A percentile compares a stretch with the other conserved stretches of the same genome.
These are phyloP conservation scores for Ellobium chinense DNA, from an alignment of 2,888 invertebrate species.

Conservation along the genomic window DNA sequence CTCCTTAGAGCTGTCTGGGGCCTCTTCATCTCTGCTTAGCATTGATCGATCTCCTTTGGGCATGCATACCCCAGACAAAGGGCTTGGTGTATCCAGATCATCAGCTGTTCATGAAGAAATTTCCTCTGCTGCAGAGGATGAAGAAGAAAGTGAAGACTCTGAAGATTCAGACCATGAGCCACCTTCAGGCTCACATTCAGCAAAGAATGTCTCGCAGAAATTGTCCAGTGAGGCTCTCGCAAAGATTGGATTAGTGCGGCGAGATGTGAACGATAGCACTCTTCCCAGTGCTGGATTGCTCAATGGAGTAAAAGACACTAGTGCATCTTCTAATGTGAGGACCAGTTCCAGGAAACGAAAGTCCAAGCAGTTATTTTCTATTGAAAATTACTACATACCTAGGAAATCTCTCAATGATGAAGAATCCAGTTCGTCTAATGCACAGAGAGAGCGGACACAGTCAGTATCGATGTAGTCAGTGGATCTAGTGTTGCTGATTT, in stretches of 20 bases:
- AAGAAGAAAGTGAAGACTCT: background rate
- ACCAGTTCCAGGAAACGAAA: constrained; percentile 73
- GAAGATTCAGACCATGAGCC: background rate
- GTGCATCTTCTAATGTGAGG: constrained; percentile 51
- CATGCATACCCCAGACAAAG: background rate
- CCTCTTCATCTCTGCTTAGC: background rate
- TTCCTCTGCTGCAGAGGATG: background rate
- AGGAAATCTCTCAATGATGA: constrained; percentile 27
- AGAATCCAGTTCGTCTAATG: background rate
- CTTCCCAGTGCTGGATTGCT: background rate
- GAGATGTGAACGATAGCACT: background rate
- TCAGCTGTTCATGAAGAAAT: background rate
- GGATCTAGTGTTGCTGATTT: background rate
- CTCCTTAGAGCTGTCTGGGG: constrained; percentile 19
- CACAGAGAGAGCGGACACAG: too few species aligned
- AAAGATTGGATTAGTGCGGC: constrained; percentile 11
- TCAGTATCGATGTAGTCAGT: too few species aligned
- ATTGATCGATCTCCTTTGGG: background rate
- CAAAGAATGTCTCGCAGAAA: background rate
- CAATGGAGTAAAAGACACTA: background rate
- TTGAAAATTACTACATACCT: constrained; percentile 73
- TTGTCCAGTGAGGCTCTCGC: background rate
- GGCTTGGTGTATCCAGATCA: background rate
- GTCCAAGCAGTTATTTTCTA: constrained; percentile 74
- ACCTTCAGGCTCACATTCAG: background rate